Evolutionary conservation across 2,113 vertebrate genomes (phyloP).

Genomic region (Sterna hirundo): DNA sequence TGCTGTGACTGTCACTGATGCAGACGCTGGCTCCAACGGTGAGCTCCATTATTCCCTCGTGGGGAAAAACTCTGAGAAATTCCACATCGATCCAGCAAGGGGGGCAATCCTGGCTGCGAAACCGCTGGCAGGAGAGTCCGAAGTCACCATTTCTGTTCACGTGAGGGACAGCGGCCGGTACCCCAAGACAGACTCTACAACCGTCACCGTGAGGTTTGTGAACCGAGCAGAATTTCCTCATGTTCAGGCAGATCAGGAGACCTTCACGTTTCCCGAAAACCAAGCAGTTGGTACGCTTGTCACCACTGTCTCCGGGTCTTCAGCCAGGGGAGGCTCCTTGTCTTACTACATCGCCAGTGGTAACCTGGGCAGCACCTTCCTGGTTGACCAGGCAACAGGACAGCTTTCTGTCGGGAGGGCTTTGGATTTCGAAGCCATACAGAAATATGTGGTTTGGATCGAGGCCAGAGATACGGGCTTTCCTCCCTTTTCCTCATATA

Average conservation of each 20-base stretch:
- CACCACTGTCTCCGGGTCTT: slow-evolving; percentile 84
- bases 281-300: slow-evolving; percentile 85
- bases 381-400: slow-evolving; percentile 91
- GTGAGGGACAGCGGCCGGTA: slow-evolving; percentile 86
- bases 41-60: slow-evolving; percentile 92
- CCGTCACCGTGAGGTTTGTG: slow-evolving; percentile 92
- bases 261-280: slow-evolving; percentile 90
- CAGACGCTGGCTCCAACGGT: slow-evolving; percentile 87
- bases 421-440: slow-evolving; percentile 90
- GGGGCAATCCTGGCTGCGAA: slow-evolving; percentile 89
- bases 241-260: slow-evolving; percentile 82
- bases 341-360: slow-evolving; percentile 95
- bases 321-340: slow-evolving; percentile 85
- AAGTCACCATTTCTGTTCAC: slow-evolving; percentile 91
- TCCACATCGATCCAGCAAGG: slow-evolving; percentile 88
- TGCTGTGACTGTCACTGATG: slow-evolving; percentile 94
- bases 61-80: slow-evolving; percentile 89
- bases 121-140: slow-evolving; percentile 79
- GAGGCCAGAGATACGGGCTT: slow-evolving; percentile 94
- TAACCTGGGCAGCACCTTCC: slow-evolving; percentile 89
- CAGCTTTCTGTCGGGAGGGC: slow-evolving; percentile 83
- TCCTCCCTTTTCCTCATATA: slow-evolving; percentile 94
- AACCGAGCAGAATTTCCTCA: slow-evolving; percentile 88
- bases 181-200: slow-evolving; percentile 90
- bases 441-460: slow-evolving; percentile 92